phyloP scores from a whole-genome alignment of 2,888 invertebrate species.

The Cosmopolites sordidus region DNA sequence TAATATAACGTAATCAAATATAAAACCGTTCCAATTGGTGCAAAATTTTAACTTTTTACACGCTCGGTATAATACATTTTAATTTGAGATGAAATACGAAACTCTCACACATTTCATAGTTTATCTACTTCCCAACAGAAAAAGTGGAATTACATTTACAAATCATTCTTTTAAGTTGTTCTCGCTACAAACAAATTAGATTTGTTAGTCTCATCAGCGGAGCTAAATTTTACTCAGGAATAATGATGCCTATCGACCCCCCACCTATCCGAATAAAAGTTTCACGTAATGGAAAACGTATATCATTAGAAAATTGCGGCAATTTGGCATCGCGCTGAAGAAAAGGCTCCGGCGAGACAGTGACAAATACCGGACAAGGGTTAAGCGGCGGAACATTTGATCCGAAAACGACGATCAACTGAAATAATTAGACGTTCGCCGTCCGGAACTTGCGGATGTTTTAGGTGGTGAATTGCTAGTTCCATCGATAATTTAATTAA shows the following conservation, averaged over 20 bases:
- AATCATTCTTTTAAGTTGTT: too few relatives aligned
- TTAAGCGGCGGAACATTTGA: conserved; percentile 42
- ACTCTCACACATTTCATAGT: too few relatives aligned
- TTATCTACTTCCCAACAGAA: too few relatives aligned
- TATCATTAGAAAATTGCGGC: conserved; percentile 1
- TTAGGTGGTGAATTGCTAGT: background rate
- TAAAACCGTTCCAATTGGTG: too few relatives aligned
- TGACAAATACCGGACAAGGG: conserved; percentile 47
- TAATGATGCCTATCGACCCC: background rate
- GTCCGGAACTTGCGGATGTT: conserved; percentile 18
- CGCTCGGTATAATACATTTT: too few relatives aligned
- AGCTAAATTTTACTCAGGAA: background rate
- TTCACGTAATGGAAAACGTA: conserved; percentile 1
- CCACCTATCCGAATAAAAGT: background rate
- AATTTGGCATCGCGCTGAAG: conserved; percentile 1
- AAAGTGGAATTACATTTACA: too few relatives aligned
- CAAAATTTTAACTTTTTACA: too few relatives aligned
- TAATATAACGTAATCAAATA: too few relatives aligned
- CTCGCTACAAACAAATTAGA: background rate
- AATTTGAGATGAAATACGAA: too few relatives aligned
- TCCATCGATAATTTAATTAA: background rate
- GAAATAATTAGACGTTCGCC: conserved; percentile 43
- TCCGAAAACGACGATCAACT: conserved; percentile 46
- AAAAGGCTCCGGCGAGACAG: conserved; percentile 34
- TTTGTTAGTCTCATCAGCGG: background rate